Percentiles rank a stretch among this genome's conserved stretches.
These are phyloP conservation scores for Salvelinus sp. DNA, from an alignment of 2,113 vertebrate genomes.

Conservation along the genomic window DNA sequence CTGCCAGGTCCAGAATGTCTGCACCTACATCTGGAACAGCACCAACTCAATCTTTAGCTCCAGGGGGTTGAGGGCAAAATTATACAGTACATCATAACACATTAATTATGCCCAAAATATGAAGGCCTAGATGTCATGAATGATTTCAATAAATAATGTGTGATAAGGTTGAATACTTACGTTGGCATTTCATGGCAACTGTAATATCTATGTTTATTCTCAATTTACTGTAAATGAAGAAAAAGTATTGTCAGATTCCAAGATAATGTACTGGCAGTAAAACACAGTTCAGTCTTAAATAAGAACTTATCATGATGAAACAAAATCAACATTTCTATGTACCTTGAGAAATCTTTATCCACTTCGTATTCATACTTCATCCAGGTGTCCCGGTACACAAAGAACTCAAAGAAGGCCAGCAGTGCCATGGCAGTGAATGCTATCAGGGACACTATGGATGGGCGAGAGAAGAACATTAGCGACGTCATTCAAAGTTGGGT, in stretches of 20 bases:
- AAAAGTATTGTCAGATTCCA: constrained; percentile 1
- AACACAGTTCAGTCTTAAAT: neutral
- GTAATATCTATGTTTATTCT: constrained; percentile 96
- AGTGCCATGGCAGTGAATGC: constrained; percentile 89
- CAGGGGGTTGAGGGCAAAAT: too few species aligned
- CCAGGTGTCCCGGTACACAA: constrained; percentile 92
- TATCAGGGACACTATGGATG: constrained; percentile 84
- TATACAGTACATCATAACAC: too few species aligned
- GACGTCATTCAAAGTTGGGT: neutral
- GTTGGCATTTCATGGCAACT: constrained; percentile 96
- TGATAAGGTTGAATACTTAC: constrained; percentile 77
- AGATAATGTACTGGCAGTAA: neutral
- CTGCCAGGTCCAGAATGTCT: constrained; percentile 94
- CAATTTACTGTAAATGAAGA: constrained; percentile 83
- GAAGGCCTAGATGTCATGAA: neutral
- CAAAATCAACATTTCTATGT: neutral
- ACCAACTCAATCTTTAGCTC: neutral
- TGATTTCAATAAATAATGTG: neutral
- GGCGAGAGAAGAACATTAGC: constrained; percentile 1
- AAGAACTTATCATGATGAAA: neutral
- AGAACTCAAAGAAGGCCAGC: constrained; percentile 91
- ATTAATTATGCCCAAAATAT: neutral
- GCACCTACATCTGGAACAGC: constrained; percentile 85
- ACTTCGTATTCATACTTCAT: constrained; percentile 98
- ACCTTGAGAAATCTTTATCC: constrained; percentile 97